phyloP scores from a whole-genome alignment of 2,797 vertebrate genomes.

The Alauda arvensis region DNA sequence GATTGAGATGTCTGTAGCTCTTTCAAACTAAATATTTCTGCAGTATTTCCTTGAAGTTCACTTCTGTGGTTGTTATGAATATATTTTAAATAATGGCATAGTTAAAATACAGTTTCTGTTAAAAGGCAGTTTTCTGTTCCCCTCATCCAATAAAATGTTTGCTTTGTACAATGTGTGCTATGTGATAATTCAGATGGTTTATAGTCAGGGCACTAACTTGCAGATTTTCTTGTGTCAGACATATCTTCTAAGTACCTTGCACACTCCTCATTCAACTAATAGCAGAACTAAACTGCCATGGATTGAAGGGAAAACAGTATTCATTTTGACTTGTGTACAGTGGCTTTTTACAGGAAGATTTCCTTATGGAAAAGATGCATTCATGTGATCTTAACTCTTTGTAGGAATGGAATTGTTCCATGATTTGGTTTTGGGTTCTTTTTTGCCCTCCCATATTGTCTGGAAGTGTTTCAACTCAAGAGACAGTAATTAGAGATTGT shows the following conservation, averaged over 20 bases:
- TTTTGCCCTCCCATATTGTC: background rate
- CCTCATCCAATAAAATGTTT: background rate
- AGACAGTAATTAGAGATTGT: background rate
- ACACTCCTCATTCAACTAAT: background rate
- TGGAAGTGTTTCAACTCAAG: background rate
- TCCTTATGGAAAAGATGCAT: background rate
- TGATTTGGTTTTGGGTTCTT: background rate
- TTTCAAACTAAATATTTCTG: background rate
- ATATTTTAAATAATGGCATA: background rate
- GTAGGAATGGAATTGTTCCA: background rate
- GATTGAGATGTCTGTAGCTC: background rate
- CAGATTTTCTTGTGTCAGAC: constrained; percentile 1
- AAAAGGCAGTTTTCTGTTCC: background rate
- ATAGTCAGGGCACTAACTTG: background rate
- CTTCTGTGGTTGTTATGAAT: background rate
- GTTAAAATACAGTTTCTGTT: background rate
- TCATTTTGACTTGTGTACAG: background rate
- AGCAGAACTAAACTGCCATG: background rate
- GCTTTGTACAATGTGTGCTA: background rate
- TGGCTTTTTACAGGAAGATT: background rate
- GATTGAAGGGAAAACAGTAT: background rate
- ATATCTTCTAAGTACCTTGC: background rate
- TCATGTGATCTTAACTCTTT: background rate
- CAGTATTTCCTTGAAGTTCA: background rate
- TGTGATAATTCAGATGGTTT: constrained; percentile 6